phyloP scores from a whole-genome alignment of 1,140 invertebrate species.

The Calliphora vicina region DNA sequence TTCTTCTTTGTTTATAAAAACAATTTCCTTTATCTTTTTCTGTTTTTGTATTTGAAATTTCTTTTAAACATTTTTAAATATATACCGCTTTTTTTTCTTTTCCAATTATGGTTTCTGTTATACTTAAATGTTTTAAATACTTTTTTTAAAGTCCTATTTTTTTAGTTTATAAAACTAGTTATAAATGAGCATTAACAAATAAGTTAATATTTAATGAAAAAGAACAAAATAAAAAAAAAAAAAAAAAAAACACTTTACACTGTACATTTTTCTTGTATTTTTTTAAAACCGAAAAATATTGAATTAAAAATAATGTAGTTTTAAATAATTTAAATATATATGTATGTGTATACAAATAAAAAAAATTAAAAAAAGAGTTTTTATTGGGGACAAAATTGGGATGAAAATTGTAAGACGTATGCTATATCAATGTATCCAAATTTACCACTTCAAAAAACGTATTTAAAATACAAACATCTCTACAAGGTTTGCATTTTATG shows the following conservation, averaged over 20 bases:
- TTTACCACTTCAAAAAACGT: too few relatives aligned
- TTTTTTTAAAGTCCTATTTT: background rate
- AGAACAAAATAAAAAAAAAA: background rate
- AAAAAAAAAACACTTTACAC: constrained; percentile 19
- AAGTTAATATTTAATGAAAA: background rate
- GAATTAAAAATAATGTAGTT: constrained; percentile 29
- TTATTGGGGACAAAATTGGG: too few relatives aligned
- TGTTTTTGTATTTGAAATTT: background rate
- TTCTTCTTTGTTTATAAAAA: background rate
- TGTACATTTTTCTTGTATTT: constrained; percentile 34
- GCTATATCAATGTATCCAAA: too few relatives aligned
- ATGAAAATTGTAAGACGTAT: too few relatives aligned
- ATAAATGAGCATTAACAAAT: background rate
- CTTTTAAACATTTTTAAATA: background rate
- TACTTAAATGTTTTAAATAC: background rate
- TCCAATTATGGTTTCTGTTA: background rate
- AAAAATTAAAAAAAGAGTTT: background rate
- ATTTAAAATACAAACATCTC: too few relatives aligned
- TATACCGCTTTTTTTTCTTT: background rate
- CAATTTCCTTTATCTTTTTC: background rate
- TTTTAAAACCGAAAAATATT: constrained; percentile 23
- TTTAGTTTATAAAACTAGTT: constrained; percentile 6
- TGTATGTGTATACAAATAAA: constrained; percentile 15
- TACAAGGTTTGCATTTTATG: too few relatives aligned
- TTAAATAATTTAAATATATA: constrained; percentile 21